Evolutionary conservation across 2,797 vertebrate species (phyloP).

Genomic region (Chiloscyllium punctatum): DNA sequence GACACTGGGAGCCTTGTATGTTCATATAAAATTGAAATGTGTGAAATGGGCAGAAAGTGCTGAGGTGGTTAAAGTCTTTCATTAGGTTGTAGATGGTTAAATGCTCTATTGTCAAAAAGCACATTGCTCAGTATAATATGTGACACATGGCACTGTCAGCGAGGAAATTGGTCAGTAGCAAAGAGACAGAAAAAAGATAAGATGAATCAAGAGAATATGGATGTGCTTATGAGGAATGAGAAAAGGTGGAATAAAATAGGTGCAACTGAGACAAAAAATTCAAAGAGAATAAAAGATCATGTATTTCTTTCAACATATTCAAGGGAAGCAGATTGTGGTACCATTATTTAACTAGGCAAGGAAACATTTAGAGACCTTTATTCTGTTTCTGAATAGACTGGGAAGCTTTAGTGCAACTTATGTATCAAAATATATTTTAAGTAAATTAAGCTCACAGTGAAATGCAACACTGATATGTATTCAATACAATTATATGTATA

Average conservation of each 20-base stretch:
- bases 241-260: conserved; percentile 28
- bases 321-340: not conserved
- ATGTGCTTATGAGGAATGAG: conserved; percentile 5
- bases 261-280: conserved; percentile 19
- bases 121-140: conserved; percentile 34
- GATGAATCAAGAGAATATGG: conserved; percentile 35
- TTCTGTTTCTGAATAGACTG: not conserved
- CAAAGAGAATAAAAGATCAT: conserved; percentile 14
- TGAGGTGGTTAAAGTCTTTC: conserved; percentile 33
- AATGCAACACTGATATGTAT: not conserved
- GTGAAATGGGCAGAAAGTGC: conserved; percentile 33
- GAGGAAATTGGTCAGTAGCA: conserved; percentile 28
- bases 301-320: conserved; percentile 29
- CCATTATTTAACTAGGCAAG: not conserved
- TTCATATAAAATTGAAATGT: conserved; percentile 38
- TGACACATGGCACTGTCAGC: conserved; percentile 31
- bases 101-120: conserved; percentile 33
- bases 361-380: not conserved
- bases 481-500: not conserved
- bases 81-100: conserved; percentile 32
- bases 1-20: conserved; percentile 56
- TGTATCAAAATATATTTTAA: not conserved
- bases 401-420: not conserved
- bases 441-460: not conserved
- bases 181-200: conserved; percentile 33